Base-by-base conservation (phyloP, 1,140 invertebrate species). In the Colletes latitarsis region DNA sequence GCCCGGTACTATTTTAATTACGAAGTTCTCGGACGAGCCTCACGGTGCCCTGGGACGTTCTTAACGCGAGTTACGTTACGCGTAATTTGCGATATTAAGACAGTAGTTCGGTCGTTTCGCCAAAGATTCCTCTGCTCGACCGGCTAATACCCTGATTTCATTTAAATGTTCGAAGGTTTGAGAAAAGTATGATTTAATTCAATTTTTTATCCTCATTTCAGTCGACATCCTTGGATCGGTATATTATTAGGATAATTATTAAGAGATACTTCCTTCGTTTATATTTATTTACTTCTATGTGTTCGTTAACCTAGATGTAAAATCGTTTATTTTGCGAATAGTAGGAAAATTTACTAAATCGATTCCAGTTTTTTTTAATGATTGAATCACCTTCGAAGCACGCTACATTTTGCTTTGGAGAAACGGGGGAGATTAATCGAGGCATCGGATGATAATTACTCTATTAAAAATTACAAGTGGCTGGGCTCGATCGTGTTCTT, bases 1-100 rank as follows among this genome's bases (percentile, higher is more conserved):
- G 57, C 30, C 30, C 21, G 39, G n/a, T 43, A 64, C 69, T 64
- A 78, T 72, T 72, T 78, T 78, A 78, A 78, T 78, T 72, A 64
- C 46, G 14, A 55, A 63, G 53, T 77, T 77, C 41, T 49, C 41
- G 19, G 52, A 30, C 19, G 15, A 21, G 8, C 3, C 52, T 4
- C 15, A 3, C 1, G 6, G 0, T 17, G 43, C 21, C 43, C 19
- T 63, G 19, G 46, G 66, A 41, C 57, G n/a, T 62, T 52, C 75
- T 77, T 62, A 41, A 17, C 10, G 41, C 21, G 64, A 46, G 55
- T 60, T 70, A 52, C 19, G 41, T 19, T 14, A 19, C 21, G 66
- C 55, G 66, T 62, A 77, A 77, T 70, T 77, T 62, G 43, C 4
- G 21, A 77, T 39, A 69, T 69, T 70, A 77, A 77, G 57, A 66